Percentiles rank a stretch among this genome's conserved stretches.
Evolutionary conservation across 35 echinoderm and acorn worm genomes (phyloP).

Genomic region (Patiria miniata): DNA sequence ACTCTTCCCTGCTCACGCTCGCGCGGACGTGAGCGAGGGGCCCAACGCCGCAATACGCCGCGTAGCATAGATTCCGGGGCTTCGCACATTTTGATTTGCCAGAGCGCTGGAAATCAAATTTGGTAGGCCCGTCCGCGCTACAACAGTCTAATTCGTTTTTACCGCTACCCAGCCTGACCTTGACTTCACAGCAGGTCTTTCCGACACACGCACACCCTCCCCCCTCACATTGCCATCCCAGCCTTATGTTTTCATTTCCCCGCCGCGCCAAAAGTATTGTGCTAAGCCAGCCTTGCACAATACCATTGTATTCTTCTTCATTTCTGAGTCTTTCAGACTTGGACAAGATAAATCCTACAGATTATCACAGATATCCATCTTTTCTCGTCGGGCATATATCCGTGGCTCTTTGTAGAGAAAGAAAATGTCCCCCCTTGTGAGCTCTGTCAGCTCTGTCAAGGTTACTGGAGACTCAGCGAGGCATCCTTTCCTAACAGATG

Average conservation of each 20-base stretch:
- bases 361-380: conserved; percentile 29
- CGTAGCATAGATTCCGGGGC: conserved; percentile 20
- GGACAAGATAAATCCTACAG: background rate
- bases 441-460: no score
- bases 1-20: conserved; percentile 4
- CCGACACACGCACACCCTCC: background rate
- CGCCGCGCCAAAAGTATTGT: background rate
- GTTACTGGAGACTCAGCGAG: no score
- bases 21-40: no score
- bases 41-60: background rate
- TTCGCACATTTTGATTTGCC: conserved; percentile 31
- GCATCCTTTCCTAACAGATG: no score
- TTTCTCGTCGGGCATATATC: background rate
- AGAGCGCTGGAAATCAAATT: conserved; percentile 22
- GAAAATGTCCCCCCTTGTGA: no score
- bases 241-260: background rate
- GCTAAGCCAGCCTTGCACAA: conserved; percentile 14
- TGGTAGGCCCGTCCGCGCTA: conserved; percentile 10
- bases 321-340: background rate
- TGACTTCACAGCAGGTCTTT: background rate
- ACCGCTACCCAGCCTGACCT: background rate
- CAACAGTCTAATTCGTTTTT: conserved; percentile 19
- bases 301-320: conserved; percentile 24
- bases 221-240: background rate
- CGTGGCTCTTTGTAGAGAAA: no score